Base-by-base conservation (phyloP, 1,140 invertebrate species). In the Venustaconcha ellipsiformis region DNA sequence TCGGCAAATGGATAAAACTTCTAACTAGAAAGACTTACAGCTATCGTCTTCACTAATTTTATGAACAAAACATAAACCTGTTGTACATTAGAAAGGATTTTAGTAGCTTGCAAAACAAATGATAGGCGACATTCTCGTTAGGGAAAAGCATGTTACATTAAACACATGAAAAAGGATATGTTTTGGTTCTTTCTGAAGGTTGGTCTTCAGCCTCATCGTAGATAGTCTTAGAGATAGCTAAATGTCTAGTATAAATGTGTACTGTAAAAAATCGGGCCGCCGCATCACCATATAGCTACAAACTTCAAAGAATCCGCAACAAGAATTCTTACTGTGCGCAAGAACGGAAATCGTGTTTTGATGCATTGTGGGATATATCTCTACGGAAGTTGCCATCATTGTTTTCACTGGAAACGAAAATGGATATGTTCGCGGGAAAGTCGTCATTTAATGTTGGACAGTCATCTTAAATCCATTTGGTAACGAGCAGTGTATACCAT, bases 201-300 rank as follows among this genome's bases (percentile, higher is more conserved):
- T 94, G 88, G 95, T 93, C 93, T 96, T 96, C 79, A 96, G 93
- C 88, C 93, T 93, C 95, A 96, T 96, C 59, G 64, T 37, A 37
- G 37, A 37, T 37, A 37, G 37, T 37, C 6, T 37, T 5, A 37
- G 5, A 37, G 37, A 5, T 37, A 37, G 37, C 37, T 0, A 37
- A 37, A 37, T 0, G 37, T 37, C 37, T 37, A 37, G 37, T 37
- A 37, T 8, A 37, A 4, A 37, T 2, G 37, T 37, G 5, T 37
- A 5, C 0, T 6, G 37, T 37, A 5, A 5, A 37, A 37, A 37
- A 8, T 37, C 37, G 37, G 37, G 37, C 37, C 37, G 56, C 65
- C 23, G 18, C n/a, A 56, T 13, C 17, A 70, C 67, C 73, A 75
- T 67, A 75, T 67, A 75, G 67, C 66, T 67, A 55, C 37, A 13